Conservation (phyloP, 2,797 vertebrate genomes). For the Chrysocyon brachyurus region DNA sequence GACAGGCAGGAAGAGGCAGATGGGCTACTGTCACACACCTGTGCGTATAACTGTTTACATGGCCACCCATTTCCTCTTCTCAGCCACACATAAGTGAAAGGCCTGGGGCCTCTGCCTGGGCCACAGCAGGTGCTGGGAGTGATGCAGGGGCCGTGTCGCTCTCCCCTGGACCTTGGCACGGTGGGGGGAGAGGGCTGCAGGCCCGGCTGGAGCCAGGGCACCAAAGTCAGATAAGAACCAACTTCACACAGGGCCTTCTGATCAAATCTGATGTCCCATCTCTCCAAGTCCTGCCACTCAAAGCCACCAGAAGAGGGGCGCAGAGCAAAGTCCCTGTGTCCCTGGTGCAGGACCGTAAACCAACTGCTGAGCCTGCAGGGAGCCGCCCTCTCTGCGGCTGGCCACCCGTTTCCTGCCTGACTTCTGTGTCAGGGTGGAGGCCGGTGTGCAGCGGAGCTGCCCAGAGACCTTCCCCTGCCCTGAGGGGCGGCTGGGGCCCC, state of each 20-base stretch:
- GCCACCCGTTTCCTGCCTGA: slow-evolving; percentile 39
- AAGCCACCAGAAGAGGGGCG: neutral
- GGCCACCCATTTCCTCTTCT: neutral
- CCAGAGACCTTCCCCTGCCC: fast-evolving
- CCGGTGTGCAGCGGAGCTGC: fast-evolving
- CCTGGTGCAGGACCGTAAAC: neutral
- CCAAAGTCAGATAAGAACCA: neutral
- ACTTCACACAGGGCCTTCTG: neutral
- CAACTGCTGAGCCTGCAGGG: fast-evolving
- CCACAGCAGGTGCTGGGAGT: neutral
- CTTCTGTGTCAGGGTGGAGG: neutral
- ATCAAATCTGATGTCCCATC: neutral
- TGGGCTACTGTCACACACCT: fast-evolving
- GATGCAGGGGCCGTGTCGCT: neutral
- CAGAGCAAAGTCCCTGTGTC: too few species aligned
- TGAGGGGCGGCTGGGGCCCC: too few species aligned
- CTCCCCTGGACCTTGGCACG: too few species aligned
- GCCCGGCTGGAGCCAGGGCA: neutral
- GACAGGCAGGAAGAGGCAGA: neutral
- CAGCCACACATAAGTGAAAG: neutral
- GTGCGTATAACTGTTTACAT: neutral
- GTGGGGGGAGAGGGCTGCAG: neutral
- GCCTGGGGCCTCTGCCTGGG: neutral
- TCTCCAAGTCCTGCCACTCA: neutral
- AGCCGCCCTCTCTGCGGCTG: neutral